A percentile compares a stretch with the other conserved stretches of the same genome.
These are phyloP conservation scores for Trachurus trachurus DNA, from an alignment of 2,797 vertebrate genomes.

Conservation along the genomic window DNA sequence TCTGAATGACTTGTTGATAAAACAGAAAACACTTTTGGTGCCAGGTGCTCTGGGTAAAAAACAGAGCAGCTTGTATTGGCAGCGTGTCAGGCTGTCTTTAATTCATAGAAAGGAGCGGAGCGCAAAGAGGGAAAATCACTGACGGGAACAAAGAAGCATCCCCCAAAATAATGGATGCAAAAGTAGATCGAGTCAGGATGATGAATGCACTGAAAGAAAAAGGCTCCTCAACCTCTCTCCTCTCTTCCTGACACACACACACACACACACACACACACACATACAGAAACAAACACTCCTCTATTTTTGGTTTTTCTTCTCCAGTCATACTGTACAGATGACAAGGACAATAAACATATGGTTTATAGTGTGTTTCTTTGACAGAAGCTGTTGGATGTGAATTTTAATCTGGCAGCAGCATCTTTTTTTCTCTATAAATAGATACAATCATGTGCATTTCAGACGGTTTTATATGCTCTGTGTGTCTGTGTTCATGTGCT, in stretches of 20 bases:
- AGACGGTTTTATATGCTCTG: neutral
- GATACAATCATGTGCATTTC: constrained; percentile 41
- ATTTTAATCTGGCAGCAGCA: constrained; percentile 11
- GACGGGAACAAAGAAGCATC: constrained; percentile 42
- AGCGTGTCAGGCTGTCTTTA: constrained; percentile 30
- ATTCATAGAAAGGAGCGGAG: constrained; percentile 17
- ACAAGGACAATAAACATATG: constrained; percentile 24
- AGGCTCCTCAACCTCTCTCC: constrained; percentile 18
- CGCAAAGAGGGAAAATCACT: constrained; percentile 32
- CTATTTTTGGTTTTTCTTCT: constrained; percentile 2
- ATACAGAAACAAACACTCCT: constrained; percentile 4
- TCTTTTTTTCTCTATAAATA: constrained; percentile 12
- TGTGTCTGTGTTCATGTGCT: neutral
- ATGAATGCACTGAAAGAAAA: constrained; percentile 46
- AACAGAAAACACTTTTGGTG: constrained; percentile 35
- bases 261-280: too few species aligned
- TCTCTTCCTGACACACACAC: constrained; percentile 5
- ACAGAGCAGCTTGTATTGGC: constrained; percentile 40
- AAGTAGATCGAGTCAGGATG: constrained; percentile 40
- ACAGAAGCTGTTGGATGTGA: constrained; percentile 24
- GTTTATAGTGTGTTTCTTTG: constrained; percentile 19
- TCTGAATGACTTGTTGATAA: constrained; percentile 40
- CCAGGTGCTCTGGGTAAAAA: constrained; percentile 40
- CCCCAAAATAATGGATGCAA: constrained; percentile 39
- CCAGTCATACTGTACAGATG: neutral